Evolutionary conservation across 2,113 vertebrate species (phyloP).

Genomic region (Oncorhynchus keta): DNA sequence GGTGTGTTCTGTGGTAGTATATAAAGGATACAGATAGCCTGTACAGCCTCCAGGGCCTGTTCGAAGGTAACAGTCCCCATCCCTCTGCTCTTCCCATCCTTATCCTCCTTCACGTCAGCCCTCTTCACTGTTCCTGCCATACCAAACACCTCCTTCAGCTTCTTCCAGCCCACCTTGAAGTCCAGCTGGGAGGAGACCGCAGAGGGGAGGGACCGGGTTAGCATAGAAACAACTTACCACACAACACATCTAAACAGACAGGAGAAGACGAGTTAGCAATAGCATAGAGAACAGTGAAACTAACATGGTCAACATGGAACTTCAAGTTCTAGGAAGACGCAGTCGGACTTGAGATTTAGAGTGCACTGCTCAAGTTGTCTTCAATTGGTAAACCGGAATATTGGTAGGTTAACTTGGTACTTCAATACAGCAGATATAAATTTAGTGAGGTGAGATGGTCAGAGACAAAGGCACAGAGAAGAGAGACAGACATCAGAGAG

Average conservation of each 20-base stretch:
- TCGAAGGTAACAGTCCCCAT: constrained; percentile 98
- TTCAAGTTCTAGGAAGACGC: neutral
- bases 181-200: constrained; percentile 82
- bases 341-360: neutral
- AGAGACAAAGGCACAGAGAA: neutral
- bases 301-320: too few relatives aligned
- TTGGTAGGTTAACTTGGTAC: neutral
- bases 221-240: neutral
- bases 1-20: neutral
- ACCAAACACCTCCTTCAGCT: constrained; percentile 95
- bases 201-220: neutral
- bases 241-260: neutral
- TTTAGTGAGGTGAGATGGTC: too few relatives aligned
- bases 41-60: constrained; percentile 94
- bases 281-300: too few relatives aligned
- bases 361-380: neutral
- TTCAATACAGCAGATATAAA: neutral
- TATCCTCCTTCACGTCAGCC: constrained; percentile 97
- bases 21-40: constrained; percentile 96
- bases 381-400: too few relatives aligned
- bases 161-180: constrained; percentile 99
- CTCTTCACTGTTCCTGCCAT: constrained; percentile 95
- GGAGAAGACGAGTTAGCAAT: too few relatives aligned
- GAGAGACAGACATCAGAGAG: neutral
- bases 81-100: constrained; percentile 96